These are phyloP conservation scores for Ia io DNA, from an alignment of 2,113 vertebrate species.

Conservation along the genomic window DNA sequence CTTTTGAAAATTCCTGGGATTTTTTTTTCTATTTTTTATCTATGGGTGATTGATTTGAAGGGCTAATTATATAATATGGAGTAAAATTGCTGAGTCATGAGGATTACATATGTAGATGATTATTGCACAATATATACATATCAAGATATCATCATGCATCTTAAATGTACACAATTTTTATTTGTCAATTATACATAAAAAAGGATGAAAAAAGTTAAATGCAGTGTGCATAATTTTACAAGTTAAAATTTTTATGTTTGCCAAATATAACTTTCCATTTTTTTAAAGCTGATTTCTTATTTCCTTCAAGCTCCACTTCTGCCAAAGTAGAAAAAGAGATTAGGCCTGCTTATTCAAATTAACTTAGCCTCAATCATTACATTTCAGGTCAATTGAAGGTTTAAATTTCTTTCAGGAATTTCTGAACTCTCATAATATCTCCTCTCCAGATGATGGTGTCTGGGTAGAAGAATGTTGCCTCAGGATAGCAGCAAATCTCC, in stretches of 20 bases:
- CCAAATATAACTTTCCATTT: not conserved
- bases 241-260: not conserved
- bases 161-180: not conserved
- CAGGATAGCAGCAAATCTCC: not conserved
- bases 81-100: not conserved
- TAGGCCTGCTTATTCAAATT: not conserved
- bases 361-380: not conserved
- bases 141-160: not conserved
- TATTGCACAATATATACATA: not conserved
- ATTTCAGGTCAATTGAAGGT: not conserved
- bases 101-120: not conserved
- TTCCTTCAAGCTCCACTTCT: not conserved
- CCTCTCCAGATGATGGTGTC: not conserved
- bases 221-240: not conserved
- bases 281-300: not conserved
- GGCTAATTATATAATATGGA: not conserved
- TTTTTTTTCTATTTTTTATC: not conserved
- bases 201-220: not conserved
- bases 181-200: not conserved
- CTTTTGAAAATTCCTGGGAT: not conserved
- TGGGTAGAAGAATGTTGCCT: not conserved
- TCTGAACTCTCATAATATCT: not conserved
- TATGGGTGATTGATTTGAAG: not conserved
- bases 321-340: not conserved
- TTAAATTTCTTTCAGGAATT: not conserved